phyloP scores from a whole-genome alignment of 2,888 invertebrate genomes.

The Epicampocera succincta region DNA sequence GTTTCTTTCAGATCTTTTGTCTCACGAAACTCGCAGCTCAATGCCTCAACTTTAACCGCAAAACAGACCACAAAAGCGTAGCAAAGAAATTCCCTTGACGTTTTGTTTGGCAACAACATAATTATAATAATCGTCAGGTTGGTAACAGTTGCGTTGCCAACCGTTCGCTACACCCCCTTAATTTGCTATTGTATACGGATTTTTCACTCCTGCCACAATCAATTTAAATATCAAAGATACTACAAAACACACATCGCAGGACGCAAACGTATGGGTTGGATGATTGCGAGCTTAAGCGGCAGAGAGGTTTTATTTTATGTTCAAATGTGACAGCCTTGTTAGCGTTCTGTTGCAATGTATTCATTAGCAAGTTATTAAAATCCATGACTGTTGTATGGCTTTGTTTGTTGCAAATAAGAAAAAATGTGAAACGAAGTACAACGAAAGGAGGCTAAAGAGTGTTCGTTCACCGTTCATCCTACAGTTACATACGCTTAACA shows the following conservation, averaged over 20 bases:
- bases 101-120: constrained; percentile 66
- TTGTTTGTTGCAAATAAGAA: constrained; percentile 70
- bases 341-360: constrained; percentile 63
- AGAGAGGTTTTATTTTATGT: constrained; percentile 35
- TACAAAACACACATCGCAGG: constrained; percentile 7
- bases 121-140: constrained; percentile 64
- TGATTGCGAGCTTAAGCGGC: neutral
- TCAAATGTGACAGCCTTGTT: constrained; percentile 66
- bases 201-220: constrained; percentile 37
- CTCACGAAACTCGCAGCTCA: constrained; percentile 35
- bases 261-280: neutral
- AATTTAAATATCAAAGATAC: constrained; percentile 58
- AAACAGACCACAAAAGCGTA: constrained; percentile 13
- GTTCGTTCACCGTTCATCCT: constrained; percentile 32
- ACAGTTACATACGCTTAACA: constrained; percentile 18
- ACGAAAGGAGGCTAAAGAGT: constrained; percentile 37
- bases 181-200: constrained; percentile 5
- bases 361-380: constrained; percentile 78
- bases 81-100: constrained; percentile 59
- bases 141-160: constrained; percentile 65
- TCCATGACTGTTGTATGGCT: constrained; percentile 76
- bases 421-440: neutral
- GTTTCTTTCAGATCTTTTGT: constrained; percentile 47
- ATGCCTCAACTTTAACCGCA: constrained; percentile 49
- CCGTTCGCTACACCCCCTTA: constrained; percentile 45